Conservation (phyloP, 2,797 vertebrate genomes). For the Picus viridis region DNA sequence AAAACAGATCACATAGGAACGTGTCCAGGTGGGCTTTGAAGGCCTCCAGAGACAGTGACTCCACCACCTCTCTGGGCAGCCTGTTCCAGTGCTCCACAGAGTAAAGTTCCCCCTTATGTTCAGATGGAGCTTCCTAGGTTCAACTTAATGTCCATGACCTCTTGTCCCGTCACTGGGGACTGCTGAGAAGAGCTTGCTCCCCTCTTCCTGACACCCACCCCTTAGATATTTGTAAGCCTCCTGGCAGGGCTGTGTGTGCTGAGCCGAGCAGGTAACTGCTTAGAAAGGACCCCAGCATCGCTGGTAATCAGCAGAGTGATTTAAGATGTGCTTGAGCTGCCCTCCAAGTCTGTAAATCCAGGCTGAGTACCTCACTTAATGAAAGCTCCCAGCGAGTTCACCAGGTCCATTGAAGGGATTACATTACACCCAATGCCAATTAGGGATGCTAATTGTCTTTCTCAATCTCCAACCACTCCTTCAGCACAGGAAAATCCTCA, state of each 20-base stretch:
- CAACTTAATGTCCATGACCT: too few species aligned
- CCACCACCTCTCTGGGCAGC: too few species aligned
- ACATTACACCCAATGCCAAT: background rate
- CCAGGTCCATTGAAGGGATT: background rate
- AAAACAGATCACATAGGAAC: too few species aligned
- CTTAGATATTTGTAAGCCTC: background rate
- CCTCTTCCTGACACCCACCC: too few species aligned
- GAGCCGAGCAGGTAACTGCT: background rate
- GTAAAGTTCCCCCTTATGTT: too few species aligned
- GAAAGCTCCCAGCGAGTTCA: background rate
- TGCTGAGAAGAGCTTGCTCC: too few species aligned
- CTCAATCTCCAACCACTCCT: background rate
- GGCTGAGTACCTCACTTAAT: background rate
- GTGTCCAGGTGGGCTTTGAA: too few species aligned
- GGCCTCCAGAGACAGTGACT: too few species aligned
- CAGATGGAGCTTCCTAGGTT: too few species aligned
- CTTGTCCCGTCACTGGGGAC: too few species aligned
- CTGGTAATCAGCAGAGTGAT: background rate
- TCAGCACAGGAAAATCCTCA: background rate
- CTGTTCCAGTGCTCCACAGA: too few species aligned
- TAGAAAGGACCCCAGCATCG: background rate
- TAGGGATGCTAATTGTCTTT: background rate
- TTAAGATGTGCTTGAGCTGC: background rate
- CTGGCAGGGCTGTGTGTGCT: background rate
- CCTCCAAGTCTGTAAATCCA: conserved; percentile 10